A percentile compares a stretch with the other conserved stretches of the same genome.
Evolutionary conservation across 2,888 invertebrate species (phyloP).

Genomic region (Zhuqinia jingwanae): DNA sequence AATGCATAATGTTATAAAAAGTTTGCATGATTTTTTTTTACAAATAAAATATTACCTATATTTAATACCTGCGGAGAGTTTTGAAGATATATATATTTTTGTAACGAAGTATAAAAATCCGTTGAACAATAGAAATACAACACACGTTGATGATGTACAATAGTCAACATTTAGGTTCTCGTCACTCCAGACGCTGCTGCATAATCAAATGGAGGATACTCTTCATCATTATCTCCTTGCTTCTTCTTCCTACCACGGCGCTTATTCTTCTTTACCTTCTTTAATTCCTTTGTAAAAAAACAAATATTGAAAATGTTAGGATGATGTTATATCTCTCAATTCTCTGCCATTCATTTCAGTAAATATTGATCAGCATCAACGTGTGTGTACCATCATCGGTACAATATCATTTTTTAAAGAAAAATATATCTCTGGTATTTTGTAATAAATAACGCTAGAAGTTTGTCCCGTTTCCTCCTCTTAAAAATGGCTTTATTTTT

Average conservation of each 20-base stretch:
- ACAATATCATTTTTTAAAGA: no score
- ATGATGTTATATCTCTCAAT: no score
- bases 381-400: no score
- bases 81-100: background rate
- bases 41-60: background rate
- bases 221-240: constrained; percentile 42
- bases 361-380: no score
- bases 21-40: background rate
- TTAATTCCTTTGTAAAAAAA: constrained; percentile 51
- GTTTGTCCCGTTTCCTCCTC: no score
- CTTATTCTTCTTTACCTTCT: constrained; percentile 53
- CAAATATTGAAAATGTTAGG: constrained; percentile 1
- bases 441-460: no score
- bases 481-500: no score
- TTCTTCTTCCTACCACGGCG: constrained; percentile 45
- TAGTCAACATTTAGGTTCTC: background rate
- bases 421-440: no score
- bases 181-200: constrained; percentile 2
- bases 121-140: no score
- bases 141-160: no score
- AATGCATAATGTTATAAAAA: background rate
- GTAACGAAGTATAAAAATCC: background rate
- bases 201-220: constrained; percentile 55
- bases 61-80: background rate
- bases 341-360: no score